Percentiles rank a stretch among this genome's conserved stretches.
These are phyloP conservation scores for Rafetus swinhoei DNA, from an alignment of 2,113 vertebrate species.

Conservation along the genomic window DNA sequence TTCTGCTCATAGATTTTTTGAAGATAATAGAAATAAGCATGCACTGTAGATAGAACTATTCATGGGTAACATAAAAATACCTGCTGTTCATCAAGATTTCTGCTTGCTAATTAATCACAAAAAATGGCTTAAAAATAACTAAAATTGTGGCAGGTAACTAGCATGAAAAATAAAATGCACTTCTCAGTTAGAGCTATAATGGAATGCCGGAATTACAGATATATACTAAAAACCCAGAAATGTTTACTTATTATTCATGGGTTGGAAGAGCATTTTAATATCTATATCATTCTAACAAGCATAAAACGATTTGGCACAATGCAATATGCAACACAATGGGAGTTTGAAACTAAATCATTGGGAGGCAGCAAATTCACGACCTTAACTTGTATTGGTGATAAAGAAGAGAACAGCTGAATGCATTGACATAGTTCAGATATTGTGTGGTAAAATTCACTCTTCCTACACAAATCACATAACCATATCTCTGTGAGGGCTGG, in stretches of 20 bases:
- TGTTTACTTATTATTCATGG: background rate
- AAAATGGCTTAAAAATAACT: background rate
- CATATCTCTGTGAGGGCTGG: background rate
- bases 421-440: background rate
- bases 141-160: conserved; percentile 10
- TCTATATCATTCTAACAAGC: background rate
- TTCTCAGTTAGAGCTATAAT: conserved; percentile 18
- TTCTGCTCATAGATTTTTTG: conserved; percentile 49
- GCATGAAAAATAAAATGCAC: conserved; percentile 31
- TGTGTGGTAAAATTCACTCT: background rate
- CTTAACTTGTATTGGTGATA: background rate
- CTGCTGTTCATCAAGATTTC: conserved; percentile 58
- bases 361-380: background rate
- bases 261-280: conserved; percentile 14
- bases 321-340: background rate
- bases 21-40: conserved; percentile 63
- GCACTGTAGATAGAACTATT: background rate
- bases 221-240: background rate
- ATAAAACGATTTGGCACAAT: background rate
- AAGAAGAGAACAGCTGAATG: background rate
- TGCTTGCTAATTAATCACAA: conserved; percentile 61
- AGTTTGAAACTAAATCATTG: conserved; percentile 8
- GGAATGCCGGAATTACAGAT: background rate
- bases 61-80: conserved; percentile 56
- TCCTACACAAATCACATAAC: background rate